Percentiles rank a stretch among this genome's conserved stretches.
These are phyloP conservation scores for Pogonomyrmex californicus DNA, from an alignment of 1,140 invertebrate genomes.

Conservation along the genomic window DNA sequence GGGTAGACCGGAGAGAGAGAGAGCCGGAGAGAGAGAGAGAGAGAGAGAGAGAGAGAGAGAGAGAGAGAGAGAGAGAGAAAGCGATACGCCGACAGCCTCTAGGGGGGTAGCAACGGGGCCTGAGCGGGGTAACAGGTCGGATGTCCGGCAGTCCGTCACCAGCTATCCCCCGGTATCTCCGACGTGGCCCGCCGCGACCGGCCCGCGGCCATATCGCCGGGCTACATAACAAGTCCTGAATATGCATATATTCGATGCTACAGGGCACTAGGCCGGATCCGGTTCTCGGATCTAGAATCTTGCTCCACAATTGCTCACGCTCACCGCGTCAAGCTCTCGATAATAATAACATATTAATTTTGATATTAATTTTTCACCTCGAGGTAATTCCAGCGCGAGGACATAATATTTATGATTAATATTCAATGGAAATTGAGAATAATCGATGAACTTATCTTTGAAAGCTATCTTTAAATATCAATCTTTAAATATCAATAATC, in stretches of 20 bases:
- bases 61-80: slow-evolving; percentile 36
- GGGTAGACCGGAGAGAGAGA: not conserved
- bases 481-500: too few relatives aligned
- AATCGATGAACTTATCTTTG: not conserved
- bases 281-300: not conserved
- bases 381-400: not conserved
- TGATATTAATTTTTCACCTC: not conserved
- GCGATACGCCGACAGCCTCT: slow-evolving; percentile 44
- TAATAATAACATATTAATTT: slow-evolving; percentile 8
- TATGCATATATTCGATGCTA: slow-evolving; percentile 81
- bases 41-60: not conserved
- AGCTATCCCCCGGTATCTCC: slow-evolving; percentile 82
- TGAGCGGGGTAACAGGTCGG: slow-evolving; percentile 84
- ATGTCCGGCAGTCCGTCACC: slow-evolving; percentile 86
- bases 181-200: slow-evolving; percentile 73
- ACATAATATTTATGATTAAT: not conserved
- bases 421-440: not conserved
- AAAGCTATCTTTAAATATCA: too few relatives aligned
- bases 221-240: slow-evolving; percentile 83
- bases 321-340: not conserved
- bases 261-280: not conserved
- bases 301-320: not conserved
- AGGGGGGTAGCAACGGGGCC: slow-evolving; percentile 39
- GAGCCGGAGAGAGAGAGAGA: slow-evolving; percentile 32
- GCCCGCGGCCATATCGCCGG: slow-evolving; percentile 77